These are phyloP conservation scores for Holothuria glaberrima DNA, from an alignment of 35 echinoderm and acorn worm genomes.

Conservation along the genomic window DNA sequence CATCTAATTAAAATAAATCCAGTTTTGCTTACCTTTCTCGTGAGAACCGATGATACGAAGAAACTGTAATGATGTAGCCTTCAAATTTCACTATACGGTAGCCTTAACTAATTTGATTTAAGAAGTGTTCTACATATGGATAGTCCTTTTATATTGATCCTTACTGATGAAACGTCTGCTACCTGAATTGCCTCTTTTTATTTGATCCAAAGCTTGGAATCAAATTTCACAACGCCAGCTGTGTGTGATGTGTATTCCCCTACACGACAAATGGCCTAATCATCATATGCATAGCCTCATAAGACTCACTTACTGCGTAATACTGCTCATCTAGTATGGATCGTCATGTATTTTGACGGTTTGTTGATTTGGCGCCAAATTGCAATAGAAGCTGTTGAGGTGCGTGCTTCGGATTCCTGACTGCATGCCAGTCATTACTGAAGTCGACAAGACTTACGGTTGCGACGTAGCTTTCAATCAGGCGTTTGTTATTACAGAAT, in stretches of 20 bases:
- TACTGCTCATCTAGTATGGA: slow-evolving; percentile 12
- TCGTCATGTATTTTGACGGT: slow-evolving; percentile 16
- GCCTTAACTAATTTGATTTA: neutral
- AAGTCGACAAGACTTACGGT: neutral
- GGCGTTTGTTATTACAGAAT: neutral
- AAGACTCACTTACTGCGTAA: slow-evolving; percentile 18
- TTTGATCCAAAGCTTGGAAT: neutral
- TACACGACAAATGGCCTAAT: neutral
- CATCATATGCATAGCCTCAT: slow-evolving; percentile 22
- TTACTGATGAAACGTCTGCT: neutral
- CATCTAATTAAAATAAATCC: too few species aligned
- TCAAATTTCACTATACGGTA: neutral
- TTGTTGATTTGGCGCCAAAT: slow-evolving; percentile 42
- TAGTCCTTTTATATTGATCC: neutral
- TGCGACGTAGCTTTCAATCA: neutral
- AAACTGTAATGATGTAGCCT: neutral
- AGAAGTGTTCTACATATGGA: neutral
- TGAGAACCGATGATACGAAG: neutral
- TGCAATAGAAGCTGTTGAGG: neutral
- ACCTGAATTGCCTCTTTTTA: neutral
- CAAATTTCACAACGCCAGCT: slow-evolving; percentile 27
- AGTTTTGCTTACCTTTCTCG: neutral
- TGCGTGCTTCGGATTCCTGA: slow-evolving; percentile 23
- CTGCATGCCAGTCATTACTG: slow-evolving; percentile 30
- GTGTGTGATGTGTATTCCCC: neutral